Base-by-base conservation (phyloP, 2,888 invertebrate species). In the Erebia aethiops region DNA sequence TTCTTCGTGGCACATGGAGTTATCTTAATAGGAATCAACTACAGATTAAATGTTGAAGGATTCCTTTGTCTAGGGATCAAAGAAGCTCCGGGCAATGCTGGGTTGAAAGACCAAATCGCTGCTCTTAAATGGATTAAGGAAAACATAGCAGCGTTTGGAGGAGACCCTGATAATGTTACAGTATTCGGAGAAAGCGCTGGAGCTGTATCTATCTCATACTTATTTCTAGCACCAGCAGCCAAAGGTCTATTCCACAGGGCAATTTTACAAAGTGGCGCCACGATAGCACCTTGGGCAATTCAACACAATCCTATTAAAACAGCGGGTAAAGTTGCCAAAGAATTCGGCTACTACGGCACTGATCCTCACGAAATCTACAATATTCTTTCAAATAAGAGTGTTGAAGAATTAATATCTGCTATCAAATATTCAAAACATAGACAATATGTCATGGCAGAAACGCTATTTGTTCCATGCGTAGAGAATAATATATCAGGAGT, bases 1-100 rank as follows among this genome's bases (percentile, higher is more conserved):
- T 94, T 93, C 75, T 86, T 95, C 67, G 92, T 95, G 0, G 93
- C 94, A 66, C 93, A 95, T 76, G 92, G 93, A 71, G 91, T 95
- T 0, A 85, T 95, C 1, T 87, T 95, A 67, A 95, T 95, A 0
- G 95, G 95, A 0, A 83, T 95, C 0, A 95, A 95, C 80, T 95
- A 95, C 75, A 90, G 95, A 74, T 79, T 94, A 2, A 94, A 94
- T 3, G 92, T 95, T 0, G 87, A 95, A 78, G 95, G 95, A 0
- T 96, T 95, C 77, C 85, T 96, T 1, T 95, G 95, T 66, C 90
- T 95, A 1, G 95, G 95, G 13, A 95, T 95, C 14, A 85, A 88
- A 74, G 94, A 94, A 81, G 95, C 95, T 0, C 95, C 95, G 0
- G 96, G 96, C 3, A 96, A 96, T 79, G 95, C 95, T 65, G 95